Base-by-base conservation (phyloP, 2,797 vertebrate genomes). In the Notolepis coatsorum region DNA sequence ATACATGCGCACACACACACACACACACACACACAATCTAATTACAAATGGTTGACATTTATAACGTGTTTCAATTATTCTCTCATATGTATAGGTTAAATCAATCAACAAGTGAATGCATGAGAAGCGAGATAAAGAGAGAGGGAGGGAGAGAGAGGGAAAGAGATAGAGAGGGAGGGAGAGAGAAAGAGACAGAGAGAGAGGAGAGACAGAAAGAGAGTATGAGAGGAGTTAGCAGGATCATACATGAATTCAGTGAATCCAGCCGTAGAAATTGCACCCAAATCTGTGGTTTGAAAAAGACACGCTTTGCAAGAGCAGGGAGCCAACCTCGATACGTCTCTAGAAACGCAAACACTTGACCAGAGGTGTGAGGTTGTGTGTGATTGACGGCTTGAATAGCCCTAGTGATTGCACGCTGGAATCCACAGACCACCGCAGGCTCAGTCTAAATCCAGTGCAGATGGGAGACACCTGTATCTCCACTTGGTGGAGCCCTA, bases 401-500 rank as follows among this genome's bases (percentile, higher is more conserved):
- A 64, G 75, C 65, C 69, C 33, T 51, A 17, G 66, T 86, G 85
- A 87, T 89, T 85, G 79, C 80, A 58, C 49, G 67, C 69, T 12
- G 39, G 49, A 75, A 66, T 80, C 79, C 82, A 84, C 70, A 80
- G 80, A 63, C 15, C 73, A 25, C 74, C 69, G 41, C 62, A 60
- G 72, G 59, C 73, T 43, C 59, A 50, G 74, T 59, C 50, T 84
- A 79, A 84, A 84, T 87, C 80, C 54, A 31, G 42, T 70, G 73
- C 60, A 65, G 18, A 20, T 12, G 20, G 6, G 47, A 52, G 30
- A 53, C 54, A 27, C 59, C 57, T 30, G 80, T 57, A 73, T 8
- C 52, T 57, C 93, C 93, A 93, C 91, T 91, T 92, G 93, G 92
- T 88, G 93, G 92, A 90, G 92, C 92, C 91, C 91, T 89, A 84